phyloP scores from a whole-genome alignment of 2,113 vertebrate species.

The Nesogale talazaci region DNA sequence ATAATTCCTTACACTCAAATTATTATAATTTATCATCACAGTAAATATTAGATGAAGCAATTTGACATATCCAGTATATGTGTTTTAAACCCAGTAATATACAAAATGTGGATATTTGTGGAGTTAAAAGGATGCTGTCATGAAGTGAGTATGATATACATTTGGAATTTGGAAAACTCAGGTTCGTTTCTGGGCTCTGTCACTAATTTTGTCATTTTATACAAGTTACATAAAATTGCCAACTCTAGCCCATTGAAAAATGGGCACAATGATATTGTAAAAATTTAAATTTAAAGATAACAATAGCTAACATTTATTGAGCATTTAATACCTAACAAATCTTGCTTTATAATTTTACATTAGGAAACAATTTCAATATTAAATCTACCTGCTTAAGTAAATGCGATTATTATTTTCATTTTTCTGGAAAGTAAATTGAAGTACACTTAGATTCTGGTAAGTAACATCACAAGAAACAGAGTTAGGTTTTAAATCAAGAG shows the following conservation, averaged over 20 bases:
- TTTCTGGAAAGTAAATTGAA: not conserved
- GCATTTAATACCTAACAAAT: not conserved
- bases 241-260: not conserved
- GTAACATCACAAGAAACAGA: not conserved
- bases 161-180: not conserved
- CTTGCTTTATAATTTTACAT: not conserved
- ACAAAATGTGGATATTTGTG: not conserved
- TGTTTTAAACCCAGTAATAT: not conserved
- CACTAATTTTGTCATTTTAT: not conserved
- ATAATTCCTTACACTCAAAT: no score
- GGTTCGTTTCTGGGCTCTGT: not conserved
- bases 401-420: not conserved
- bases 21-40: no score
- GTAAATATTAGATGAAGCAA: not conserved
- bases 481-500: not conserved
- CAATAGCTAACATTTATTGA: not conserved
- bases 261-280: not conserved
- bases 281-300: constrained; percentile 23
- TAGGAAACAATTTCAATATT: constrained; percentile 18
- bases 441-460: not conserved
- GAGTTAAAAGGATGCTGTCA: not conserved
- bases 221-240: not conserved
- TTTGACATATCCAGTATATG: not conserved
- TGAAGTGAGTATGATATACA: not conserved
- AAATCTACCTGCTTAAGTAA: not conserved